Evolutionary conservation across 1,140 invertebrate genomes (phyloP).

Genomic region (Brachionus koreanus): DNA sequence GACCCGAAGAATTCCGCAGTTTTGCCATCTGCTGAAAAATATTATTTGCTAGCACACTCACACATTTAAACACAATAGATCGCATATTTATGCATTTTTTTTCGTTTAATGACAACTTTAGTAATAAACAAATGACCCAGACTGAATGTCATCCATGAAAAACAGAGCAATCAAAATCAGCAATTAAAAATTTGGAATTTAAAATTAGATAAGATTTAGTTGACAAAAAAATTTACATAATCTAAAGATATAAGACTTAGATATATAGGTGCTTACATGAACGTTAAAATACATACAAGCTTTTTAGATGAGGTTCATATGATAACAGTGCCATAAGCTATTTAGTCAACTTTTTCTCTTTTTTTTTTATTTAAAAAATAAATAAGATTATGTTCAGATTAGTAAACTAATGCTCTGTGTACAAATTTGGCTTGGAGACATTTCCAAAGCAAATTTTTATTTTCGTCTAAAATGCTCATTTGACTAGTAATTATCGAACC

Average conservation of each 20-base stretch:
- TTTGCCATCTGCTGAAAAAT: neutral
- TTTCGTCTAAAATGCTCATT: neutral
- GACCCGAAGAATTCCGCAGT: neutral
- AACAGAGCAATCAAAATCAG: neutral
- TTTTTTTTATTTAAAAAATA: neutral
- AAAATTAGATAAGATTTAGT: constrained; percentile 19
- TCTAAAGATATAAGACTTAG: neutral
- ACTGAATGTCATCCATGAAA: neutral
- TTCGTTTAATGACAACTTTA: neutral
- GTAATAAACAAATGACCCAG: neutral
- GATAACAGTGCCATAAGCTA: constrained; percentile 17
- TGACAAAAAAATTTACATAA: neutral
- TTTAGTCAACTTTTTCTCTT: constrained; percentile 25
- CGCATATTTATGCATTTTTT: neutral
- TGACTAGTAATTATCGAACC: constrained; percentile 17
- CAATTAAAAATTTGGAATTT: neutral
- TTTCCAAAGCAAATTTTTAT: neutral
- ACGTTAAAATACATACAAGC: constrained; percentile 11
- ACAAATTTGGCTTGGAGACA: neutral
- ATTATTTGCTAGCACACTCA: neutral
- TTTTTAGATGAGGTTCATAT: constrained; percentile 19
- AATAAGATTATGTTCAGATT: constrained; percentile 40
- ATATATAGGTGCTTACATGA: constrained; percentile 29
- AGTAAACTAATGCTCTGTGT: neutral
- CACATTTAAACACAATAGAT: neutral